Base-by-base conservation (phyloP, 2,113 vertebrate genomes). In the Cololabis saira region DNA sequence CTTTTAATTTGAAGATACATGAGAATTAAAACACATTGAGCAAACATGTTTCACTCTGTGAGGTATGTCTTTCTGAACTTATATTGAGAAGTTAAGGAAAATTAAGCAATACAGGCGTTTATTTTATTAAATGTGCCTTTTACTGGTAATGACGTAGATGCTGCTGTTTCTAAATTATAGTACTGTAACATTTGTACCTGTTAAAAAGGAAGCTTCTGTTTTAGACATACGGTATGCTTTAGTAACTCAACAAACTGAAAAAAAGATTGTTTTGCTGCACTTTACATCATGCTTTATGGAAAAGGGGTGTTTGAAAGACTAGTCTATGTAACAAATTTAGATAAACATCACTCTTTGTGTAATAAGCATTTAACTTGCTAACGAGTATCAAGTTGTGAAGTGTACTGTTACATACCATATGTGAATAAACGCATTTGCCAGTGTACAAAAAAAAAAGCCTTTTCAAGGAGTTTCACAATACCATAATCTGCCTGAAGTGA, bases 101-200 rank as follows among this genome's bases (percentile, higher is more conserved):
- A 43, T 40, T n/a, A 11, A 30, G 33, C 12, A 51, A 53, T 33
- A 49, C 17, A 74, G 10, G 76, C 49, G 15, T 63, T 41, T 78
- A 71, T 75, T 80, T 84, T 82, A 49, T 42, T 74, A 68, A 37
- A 33, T 59, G 80, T 89, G 84, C 80, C 82, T 87, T 37, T 9
- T 83, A 73, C 11, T 80, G 4, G 53, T 3, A 64, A 60, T 43
- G 24, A 52, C 42, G 42, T 45, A 22, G 12, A 44, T 63, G 53
- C 30, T 81, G 49, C 71, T 30, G 12, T 44, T 4, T 41, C 9
- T 13, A 3, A 58, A 33, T 54, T 30, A 67, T 15, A 53, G 16
- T 58, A 7, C 16, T 57, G 37, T 71, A 13, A n/a, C 58, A 10
- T 47, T 4, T 49, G 7, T 37, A 18, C n/a, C 3, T 11, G 18